Evolutionary conservation across 2,888 invertebrate genomes (phyloP), one percentile per base, ranked within the genome.

Genomic region (Conus canariensis): DNA sequence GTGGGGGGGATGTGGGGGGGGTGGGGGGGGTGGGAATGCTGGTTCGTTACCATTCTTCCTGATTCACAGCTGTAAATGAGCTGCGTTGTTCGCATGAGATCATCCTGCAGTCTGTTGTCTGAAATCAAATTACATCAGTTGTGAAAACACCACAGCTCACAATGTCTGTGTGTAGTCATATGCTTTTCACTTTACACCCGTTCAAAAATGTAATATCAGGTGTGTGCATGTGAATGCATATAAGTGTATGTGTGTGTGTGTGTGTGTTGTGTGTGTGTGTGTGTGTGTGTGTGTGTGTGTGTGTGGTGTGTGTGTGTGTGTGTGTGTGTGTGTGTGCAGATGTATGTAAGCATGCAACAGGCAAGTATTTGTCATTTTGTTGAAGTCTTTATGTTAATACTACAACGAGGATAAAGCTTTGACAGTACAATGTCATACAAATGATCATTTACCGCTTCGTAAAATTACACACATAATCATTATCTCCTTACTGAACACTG

Each of bases 51-150:
- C 96, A 96, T 95, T 91, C 95, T 94, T 58, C 96, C 96, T 88
- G 95, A 94, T 90, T 96, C 94, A 92, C 94, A 94, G 91, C 94
- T 95, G 93, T 95, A 96, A n/a, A 95, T 94, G 45, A 96, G 93
- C 90, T 96, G 96, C 74, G 96, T 96, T 19, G 96, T 96, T 82
- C 95, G 93, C 83, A 94, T 93, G 56, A 95, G 92, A 64, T 96
- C 95, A 88, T 95, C 96, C 89, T 95, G 95, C 56, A 95, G 91
- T 87, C 95, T 95, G 92, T 94, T 94, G 91, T 95, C 95, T 95
- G 93, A 83, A 94, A 91, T 10, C 80, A n/a, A 10, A 60, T 8
- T 19, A 86, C 5, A 64, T 30, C 80, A 25, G 80, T 2, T 14
- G 16, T 74, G 70, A 74, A 74, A 30, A 45, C 77, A 77, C n/a